Evolutionary conservation across 1,140 invertebrate species (phyloP).

Genomic region (Mya arenaria): DNA sequence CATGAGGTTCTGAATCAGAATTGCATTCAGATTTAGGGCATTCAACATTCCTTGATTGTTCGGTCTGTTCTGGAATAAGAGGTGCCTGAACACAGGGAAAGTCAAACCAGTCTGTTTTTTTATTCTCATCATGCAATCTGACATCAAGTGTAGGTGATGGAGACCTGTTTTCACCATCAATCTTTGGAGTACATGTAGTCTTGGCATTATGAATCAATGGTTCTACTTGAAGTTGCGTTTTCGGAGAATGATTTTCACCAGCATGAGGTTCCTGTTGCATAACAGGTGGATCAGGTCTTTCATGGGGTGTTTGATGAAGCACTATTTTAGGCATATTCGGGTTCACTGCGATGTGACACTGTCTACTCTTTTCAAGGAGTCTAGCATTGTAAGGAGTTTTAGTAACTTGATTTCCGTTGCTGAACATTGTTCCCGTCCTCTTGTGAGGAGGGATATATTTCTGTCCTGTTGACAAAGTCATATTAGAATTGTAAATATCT

Average conservation of each 20-base stretch:
- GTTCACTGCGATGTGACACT: not conserved
- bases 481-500: too few species aligned
- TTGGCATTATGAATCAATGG: not conserved
- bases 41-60: not conserved
- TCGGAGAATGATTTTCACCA: not conserved
- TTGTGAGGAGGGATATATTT: slow-evolving; percentile 40
- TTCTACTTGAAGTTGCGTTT: not conserved
- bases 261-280: not conserved
- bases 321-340: not conserved
- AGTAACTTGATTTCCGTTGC: not conserved
- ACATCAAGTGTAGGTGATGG: not conserved
- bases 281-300: not conserved
- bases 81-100: not conserved
- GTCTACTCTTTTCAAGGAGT: slow-evolving; percentile 28
- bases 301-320: not conserved
- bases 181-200: not conserved
- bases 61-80: not conserved
- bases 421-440: not conserved
- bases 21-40: not conserved
- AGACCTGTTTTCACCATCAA: not conserved
- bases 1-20: not conserved
- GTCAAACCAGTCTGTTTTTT: slow-evolving; percentile 40
- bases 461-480: not conserved
- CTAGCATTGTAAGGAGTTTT: slow-evolving; percentile 40
- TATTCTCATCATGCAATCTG: not conserved